These are phyloP conservation scores for Limenitis camilla DNA, from an alignment of 2,888 invertebrate genomes.

Conservation along the genomic window DNA sequence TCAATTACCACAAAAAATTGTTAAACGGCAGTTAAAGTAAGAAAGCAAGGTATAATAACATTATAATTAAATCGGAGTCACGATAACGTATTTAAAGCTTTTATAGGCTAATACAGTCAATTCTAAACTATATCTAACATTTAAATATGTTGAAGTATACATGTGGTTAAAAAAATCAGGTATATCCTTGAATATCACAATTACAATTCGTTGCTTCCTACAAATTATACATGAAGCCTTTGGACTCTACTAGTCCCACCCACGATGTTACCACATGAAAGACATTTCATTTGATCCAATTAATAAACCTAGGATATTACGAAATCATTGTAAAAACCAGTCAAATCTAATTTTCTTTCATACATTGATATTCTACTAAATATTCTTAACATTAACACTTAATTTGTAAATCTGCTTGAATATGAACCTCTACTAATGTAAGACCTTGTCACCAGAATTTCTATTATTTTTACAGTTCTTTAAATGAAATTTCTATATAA, in stretches of 20 bases:
- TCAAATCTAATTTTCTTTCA: too few species aligned
- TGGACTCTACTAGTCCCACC: conserved; percentile 9
- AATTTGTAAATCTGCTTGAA: too few species aligned
- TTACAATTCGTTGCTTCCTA: conserved; percentile 32
- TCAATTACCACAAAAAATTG: not conserved
- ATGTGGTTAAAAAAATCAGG: conserved; percentile 17
- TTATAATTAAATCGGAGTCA: conserved; percentile 11
- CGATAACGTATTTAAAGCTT: conserved; percentile 24
- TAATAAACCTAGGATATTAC: too few species aligned
- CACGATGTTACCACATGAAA: too few species aligned
- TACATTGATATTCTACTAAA: too few species aligned
- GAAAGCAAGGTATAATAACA: conserved; percentile 5
- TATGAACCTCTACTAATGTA: too few species aligned
- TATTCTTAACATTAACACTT: too few species aligned
- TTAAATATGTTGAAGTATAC: conserved; percentile 17
- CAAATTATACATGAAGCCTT: conserved; percentile 26
- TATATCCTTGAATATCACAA: conserved; percentile 32
- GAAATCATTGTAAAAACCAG: too few species aligned
- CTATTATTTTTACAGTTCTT: too few species aligned
- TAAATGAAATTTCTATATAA: too few species aligned
- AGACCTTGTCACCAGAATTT: too few species aligned
- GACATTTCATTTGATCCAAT: too few species aligned
- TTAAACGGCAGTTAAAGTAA: conserved; percentile 1
- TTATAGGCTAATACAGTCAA: conserved; percentile 23
- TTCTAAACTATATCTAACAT: conserved; percentile 22